These are phyloP conservation scores for Hippopotamus amphibius DNA, from an alignment of 2,113 vertebrate species.

Conservation along the genomic window DNA sequence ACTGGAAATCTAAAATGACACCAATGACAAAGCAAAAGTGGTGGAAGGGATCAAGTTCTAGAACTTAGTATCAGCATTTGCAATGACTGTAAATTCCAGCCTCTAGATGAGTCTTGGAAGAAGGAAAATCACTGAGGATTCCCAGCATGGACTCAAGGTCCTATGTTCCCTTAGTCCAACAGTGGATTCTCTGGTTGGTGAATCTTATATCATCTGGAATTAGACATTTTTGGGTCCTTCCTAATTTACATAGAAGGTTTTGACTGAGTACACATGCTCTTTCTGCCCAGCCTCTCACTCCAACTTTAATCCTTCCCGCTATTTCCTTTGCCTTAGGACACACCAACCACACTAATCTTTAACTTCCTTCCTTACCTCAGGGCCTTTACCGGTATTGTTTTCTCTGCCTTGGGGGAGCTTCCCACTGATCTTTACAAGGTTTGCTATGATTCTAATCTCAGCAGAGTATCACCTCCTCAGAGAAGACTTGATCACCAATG, in stretches of 20 bases:
- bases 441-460: constrained; percentile 1
- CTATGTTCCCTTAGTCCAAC: not conserved
- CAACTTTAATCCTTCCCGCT: not conserved
- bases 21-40: not conserved
- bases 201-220: constrained; percentile 21
- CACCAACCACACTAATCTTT: not conserved
- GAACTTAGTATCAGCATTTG: not conserved
- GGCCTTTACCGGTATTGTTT: constrained; percentile 2
- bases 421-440: not conserved
- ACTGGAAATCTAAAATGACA: not conserved
- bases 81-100: constrained; percentile 11
- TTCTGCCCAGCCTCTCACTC: not conserved
- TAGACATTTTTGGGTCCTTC: not conserved
- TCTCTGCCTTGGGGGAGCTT: not conserved
- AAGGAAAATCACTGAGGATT: constrained; percentile 7
- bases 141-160: not conserved
- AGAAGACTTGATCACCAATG: not conserved
- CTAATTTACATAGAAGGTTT: not conserved
- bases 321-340: not conserved
- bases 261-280: not conserved
- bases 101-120: not conserved
- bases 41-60: not conserved
- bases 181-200: not conserved
- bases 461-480: not conserved
- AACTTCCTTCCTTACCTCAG: constrained; percentile 26